phyloP scores from a whole-genome alignment of 2,113 vertebrate species.

The Opisthocomus hoazin region DNA sequence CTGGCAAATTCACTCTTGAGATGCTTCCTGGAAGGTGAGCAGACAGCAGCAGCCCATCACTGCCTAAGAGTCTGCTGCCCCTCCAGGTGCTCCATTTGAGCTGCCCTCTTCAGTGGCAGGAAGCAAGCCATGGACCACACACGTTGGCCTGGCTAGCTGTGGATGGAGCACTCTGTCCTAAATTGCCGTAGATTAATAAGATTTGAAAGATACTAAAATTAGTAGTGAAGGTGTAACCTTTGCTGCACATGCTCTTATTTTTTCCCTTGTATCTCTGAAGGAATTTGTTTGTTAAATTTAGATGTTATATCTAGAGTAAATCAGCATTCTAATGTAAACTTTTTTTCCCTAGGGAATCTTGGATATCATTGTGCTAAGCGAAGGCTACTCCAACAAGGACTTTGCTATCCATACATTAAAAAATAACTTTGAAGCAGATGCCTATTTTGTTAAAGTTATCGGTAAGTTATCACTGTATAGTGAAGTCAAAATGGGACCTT shows the following conservation, averaged over 20 bases:
- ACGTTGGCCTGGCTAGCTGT: background rate
- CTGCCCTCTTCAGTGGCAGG: background rate
- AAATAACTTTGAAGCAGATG: conserved; percentile 97
- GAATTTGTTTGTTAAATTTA: background rate
- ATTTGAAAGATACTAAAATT: background rate
- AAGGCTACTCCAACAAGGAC: conserved; percentile 70
- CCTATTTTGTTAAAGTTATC: conserved; percentile 98
- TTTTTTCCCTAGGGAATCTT: conserved; percentile 84
- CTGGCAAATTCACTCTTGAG: background rate
- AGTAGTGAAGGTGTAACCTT: background rate
- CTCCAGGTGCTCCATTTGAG: background rate
- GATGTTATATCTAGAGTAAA: background rate
- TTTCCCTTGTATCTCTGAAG: background rate
- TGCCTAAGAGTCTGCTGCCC: background rate
- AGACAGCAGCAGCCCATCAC: background rate
- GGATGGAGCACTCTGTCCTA: background rate
- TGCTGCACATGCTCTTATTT: fast-evolving
- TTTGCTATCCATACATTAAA: conserved; percentile 87
- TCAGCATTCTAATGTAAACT: background rate
- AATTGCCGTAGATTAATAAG: background rate
- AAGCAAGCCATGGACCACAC: background rate
- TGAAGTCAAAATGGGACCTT: background rate
- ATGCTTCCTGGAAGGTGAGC: background rate
- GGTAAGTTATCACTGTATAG: conserved; percentile 78
- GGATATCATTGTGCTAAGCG: conserved; percentile 90